Base-by-base conservation (phyloP, 1,140 invertebrate species). In the Pseudomyrmex concolor region DNA sequence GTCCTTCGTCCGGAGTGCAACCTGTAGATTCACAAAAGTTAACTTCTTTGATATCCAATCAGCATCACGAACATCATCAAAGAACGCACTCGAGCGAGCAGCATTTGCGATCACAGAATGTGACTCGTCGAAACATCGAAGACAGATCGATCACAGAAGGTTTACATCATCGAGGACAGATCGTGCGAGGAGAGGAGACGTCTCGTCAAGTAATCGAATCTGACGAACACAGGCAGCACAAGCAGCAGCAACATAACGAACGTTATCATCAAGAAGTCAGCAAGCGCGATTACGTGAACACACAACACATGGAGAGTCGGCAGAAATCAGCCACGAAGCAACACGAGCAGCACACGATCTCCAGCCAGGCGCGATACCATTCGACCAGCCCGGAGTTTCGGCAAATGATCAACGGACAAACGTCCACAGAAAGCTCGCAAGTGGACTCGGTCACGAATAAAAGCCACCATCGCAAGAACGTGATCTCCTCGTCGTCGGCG, bases 391-490 rank as follows among this genome's bases (percentile, higher is more conserved):
- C 84, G 0, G 91, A 92, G 57, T 91, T 91, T 57, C 84, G 78
- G 9, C 89, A 91, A 45, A 85, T 87, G 0, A 85, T 92, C 8
- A 54, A 67, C 1, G 76, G 82, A 3, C 78, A 86, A 12, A 74
- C 86, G 0, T 55, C 9, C 55, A 17, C 67, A 0, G 84, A 89
- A 7, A 77, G 59, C 25, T 74, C 85, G 76, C 25, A 89, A 48
- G 7, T 84, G 4, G 90, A 91, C 15, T 88, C 90, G 2, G 7
- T 22, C 0, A 54, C 86, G 0, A 93, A 92, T 64, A 90, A 88
- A 10, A 95, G 95, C 78, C 96, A 96, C 87, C 96, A 97, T 86
- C 95, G 96, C 13, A 96, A 96, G 85, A 97, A 96, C 60, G 95
- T 97, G 25, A 96, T 98, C 66, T 95, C 96, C 0, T 94, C 94